A percentile compares a stretch with the other conserved stretches of the same genome.
phyloP scores from a whole-genome alignment of 2,888 invertebrate species.

The Noctua comes region DNA sequence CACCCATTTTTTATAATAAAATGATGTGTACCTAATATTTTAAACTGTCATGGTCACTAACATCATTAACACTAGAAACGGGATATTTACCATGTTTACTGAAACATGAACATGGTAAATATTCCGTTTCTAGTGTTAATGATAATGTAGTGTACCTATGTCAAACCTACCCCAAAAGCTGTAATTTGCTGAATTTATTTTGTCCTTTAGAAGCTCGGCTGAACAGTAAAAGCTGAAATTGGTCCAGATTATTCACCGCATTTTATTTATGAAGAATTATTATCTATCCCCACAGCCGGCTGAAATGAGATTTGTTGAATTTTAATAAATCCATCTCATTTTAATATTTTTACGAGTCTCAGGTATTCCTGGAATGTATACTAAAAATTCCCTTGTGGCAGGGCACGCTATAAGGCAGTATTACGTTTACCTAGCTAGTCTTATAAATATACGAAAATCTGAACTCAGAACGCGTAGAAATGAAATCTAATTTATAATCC shows the following conservation, averaged over 20 bases:
- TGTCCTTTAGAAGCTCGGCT: conserved; percentile 8
- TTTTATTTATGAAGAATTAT: conserved; percentile 65
- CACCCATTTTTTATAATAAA: neutral
- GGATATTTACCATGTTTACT: no score
- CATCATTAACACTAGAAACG: no score
- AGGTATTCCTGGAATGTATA: conserved; percentile 55
- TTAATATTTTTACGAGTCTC: conserved; percentile 70
- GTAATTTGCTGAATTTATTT: conserved; percentile 36
- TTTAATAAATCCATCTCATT: conserved; percentile 75
- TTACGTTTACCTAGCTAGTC: conserved; percentile 56
- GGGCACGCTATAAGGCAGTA: conserved; percentile 51
- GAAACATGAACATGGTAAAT: no score
- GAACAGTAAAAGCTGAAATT: conserved; percentile 38
- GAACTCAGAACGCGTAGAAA: conserved; percentile 71
- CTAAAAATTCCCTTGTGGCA: conserved; percentile 51
- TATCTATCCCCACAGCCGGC: conserved; percentile 53
- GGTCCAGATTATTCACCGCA: conserved; percentile 37
- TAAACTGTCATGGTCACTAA: no score
- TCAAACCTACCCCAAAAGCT: neutral
- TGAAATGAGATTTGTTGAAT: conserved; percentile 73
- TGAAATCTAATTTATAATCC: conserved; percentile 82
- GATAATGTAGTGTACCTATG: neutral
- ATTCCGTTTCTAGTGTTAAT: no score
- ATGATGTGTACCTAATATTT: no score
- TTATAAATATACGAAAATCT: conserved; percentile 67